Percentiles rank a stretch among this genome's conserved stretches.
These are phyloP conservation scores for Clarias pachynema DNA, from an alignment of 2,797 vertebrate species.

Conservation along the genomic window DNA sequence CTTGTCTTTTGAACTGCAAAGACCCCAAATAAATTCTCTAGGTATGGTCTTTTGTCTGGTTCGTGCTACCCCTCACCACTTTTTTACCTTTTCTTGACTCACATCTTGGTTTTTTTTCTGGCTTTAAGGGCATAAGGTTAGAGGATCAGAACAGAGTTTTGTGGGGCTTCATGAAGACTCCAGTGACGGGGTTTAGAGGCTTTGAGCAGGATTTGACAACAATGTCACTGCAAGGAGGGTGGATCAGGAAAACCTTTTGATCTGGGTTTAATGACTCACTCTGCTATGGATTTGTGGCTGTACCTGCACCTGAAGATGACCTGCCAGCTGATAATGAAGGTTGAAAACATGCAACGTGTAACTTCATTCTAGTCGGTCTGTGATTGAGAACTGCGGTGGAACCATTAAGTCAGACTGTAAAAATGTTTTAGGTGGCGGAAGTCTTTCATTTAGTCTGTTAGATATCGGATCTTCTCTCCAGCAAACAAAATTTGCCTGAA, in stretches of 20 bases:
- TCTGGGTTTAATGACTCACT: constrained; percentile 67
- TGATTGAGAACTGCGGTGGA: background rate
- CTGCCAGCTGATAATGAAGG: background rate
- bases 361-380: background rate
- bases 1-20: constrained; percentile 72
- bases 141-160: constrained; percentile 17
- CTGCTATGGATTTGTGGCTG: constrained; percentile 66
- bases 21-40: constrained; percentile 59
- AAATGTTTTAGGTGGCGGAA: background rate
- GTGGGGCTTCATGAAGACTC: constrained; percentile 12
- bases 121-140: background rate
- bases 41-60: constrained; percentile 63
- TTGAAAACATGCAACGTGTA: background rate
- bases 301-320: constrained; percentile 61
- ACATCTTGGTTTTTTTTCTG: constrained; percentile 58
- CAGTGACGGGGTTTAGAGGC: background rate
- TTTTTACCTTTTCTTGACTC: constrained; percentile 51
- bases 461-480: background rate
- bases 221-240: constrained; percentile 49
- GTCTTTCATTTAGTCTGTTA: background rate
- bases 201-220: constrained; percentile 25
- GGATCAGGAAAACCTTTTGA: constrained; percentile 70
- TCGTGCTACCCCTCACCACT: background rate
- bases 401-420: background rate
- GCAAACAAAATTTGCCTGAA: background rate